Evolutionary conservation across 2,797 vertebrate species (phyloP), one percentile per base, ranked within the genome.

Genomic region (Varecia variegata): DNA sequence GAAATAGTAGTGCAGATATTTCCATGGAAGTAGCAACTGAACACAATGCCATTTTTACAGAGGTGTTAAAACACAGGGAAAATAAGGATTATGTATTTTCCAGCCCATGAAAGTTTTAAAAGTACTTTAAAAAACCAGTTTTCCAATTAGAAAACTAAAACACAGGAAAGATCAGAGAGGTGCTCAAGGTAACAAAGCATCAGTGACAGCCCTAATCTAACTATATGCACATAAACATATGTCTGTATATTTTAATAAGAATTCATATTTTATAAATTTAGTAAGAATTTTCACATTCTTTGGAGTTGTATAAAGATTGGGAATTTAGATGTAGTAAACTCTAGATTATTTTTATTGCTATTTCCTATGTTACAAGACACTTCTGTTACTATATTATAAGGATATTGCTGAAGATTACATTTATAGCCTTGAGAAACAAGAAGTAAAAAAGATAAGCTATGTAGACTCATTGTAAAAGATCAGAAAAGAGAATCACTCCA

Each of bases 331-430:
- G 4, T 67, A 84, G 13, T 81, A 95, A n/a, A 30, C 23, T 40
- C 95, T 73, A 92, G 23, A 76, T 83, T 65, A 65, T 56, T 92
- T 92, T 84, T 65, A 84, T 65, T 92, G 38, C 20, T 74, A 76
- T 73, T 79, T 83, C 43, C 25, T 77, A 71, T 62, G 67, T 82
- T 80, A 38, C 15, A 94, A 60, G 58, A 17, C 27, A 76, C 3
- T 89, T 52, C 35, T 73, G 8, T 17, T 70, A 11, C 52, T 50
- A 1, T 52, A 27, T 90, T 92, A 80, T 20, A 86, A 86, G 7
- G 54, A 89, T 65, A 68, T 77, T 90, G 20, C 58, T 94, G 43
- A 14, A 89, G 93, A 93, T 90, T 93, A 62, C 32, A 93, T 93
- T 92, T 91, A 20, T 93, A 50, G 60, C 45, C 54, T 92, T 11